These are phyloP conservation scores for Scaptomyza hsui DNA, from an alignment of 1,140 invertebrate species.

Conservation along the genomic window DNA sequence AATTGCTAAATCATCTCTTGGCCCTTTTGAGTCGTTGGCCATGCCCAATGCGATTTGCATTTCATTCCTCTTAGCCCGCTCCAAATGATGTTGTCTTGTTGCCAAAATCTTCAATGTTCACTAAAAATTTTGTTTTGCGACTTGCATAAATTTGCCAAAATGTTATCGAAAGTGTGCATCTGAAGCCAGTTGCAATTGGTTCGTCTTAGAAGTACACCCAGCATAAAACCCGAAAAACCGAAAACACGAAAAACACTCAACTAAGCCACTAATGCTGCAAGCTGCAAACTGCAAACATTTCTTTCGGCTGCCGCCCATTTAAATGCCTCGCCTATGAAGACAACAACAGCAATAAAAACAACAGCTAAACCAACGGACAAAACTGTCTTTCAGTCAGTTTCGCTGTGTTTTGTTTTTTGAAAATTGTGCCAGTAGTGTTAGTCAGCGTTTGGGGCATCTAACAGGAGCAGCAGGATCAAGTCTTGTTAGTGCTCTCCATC, in stretches of 20 bases:
- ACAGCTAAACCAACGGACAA: conserved; percentile 34
- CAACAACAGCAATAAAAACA: conserved; percentile 40
- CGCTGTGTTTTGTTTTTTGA: not conserved
- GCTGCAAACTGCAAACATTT: not conserved
- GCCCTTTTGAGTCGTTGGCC: conserved; percentile 51
- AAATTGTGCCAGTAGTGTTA: conserved; percentile 56
- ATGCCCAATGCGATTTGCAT: conserved; percentile 55
- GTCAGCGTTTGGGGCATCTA: conserved; percentile 1
- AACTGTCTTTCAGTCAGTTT: conserved; percentile 2
- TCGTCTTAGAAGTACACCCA: conserved; percentile 41
- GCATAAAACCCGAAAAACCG: conserved; percentile 8
- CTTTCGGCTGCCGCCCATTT: conserved; percentile 21
- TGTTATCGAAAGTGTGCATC: conserved; percentile 80
- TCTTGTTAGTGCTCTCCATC: conserved; percentile 63
- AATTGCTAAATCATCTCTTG: conserved; percentile 73
- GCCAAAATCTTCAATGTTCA: conserved; percentile 30
- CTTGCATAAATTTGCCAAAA: conserved; percentile 69
- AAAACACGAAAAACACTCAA: not conserved
- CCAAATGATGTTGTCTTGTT: conserved; percentile 51
- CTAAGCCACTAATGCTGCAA: conserved; percentile 6
- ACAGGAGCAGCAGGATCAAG: conserved; percentile 78
- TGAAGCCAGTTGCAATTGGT: conserved; percentile 59
- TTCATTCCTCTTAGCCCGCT: conserved; percentile 11
- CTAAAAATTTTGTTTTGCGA: conserved; percentile 50
- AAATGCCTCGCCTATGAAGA: conserved; percentile 27